Base-by-base conservation (phyloP, 2,113 vertebrate species). In the Petroica traversi region DNA sequence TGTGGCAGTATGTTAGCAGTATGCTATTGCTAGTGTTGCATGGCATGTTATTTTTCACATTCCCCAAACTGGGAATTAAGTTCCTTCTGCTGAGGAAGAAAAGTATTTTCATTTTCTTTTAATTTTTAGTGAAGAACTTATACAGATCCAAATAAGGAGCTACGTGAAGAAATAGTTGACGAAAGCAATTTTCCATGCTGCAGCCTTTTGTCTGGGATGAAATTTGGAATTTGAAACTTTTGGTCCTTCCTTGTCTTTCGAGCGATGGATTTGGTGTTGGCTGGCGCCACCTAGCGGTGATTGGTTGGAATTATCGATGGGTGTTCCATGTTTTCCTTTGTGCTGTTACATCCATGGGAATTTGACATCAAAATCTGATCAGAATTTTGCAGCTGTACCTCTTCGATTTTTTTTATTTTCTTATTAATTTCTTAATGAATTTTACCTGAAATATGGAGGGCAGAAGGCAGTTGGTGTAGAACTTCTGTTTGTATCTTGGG, bases 231-330 rank as follows among this genome's bases (percentile, higher is more conserved):
- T 51, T 15, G 73, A 24, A 91, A 43, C 85, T 72, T 40, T 45
- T 12, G 69, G 19, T 43, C 20, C 34, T 88, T 18, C 0, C 4
- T 76, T 7, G 16, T 23, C 11, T 38, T 49, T 26, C 36, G 55
- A 54, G 72, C 68, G 11, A 79, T 93, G 74, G 93, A 96, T 97
- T 88, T 77, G 59, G 73, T 67, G 94, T 97, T 89, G 85, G 55
- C 86, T 89, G 90, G 89, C 94, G 96, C 97, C 98, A 98, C 73
- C 97, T 97, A 87, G 97, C 97, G 98, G 96, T 58, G 72, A 15
- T 48, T 9, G 3, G 7, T 61, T 75, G 43, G 76, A 51, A 34
- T 67, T 78, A 40, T 77, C 77, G 64, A 24, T 40, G 31, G 23
- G 11, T 3, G 29, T 62, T 89, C 55, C 20, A 1, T 28, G 20